Evolutionary conservation across 92 coral and sea anemone genomes (phyloP).

Genomic region (Phenganax marumi): DNA sequence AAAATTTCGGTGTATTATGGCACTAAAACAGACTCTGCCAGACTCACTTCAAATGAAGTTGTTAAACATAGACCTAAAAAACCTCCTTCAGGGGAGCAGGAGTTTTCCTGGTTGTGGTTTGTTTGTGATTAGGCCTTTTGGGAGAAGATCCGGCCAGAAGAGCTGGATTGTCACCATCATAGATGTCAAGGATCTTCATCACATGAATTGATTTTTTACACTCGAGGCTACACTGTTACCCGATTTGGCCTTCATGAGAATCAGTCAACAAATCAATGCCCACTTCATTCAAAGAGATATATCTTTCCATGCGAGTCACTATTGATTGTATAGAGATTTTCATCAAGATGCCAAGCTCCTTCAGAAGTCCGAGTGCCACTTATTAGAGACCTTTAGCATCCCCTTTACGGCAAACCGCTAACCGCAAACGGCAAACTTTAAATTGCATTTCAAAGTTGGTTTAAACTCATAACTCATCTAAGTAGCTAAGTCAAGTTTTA

Average conservation of each 20-base stretch:
- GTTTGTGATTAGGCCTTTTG: conserved; percentile 50
- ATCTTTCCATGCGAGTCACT: conserved; percentile 56
- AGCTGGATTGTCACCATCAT: conserved; percentile 59
- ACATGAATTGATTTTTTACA: conserved; percentile 67
- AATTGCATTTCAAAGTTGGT: too few species aligned
- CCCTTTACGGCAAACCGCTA: too few species aligned
- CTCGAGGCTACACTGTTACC: conserved; percentile 41
- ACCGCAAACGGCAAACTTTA: too few species aligned
- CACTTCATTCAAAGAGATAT: conserved; percentile 43
- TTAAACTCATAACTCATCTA: too few species aligned
- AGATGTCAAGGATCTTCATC: conserved; percentile 55
- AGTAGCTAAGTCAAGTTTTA: too few species aligned
- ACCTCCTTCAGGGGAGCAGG: conserved; percentile 58
- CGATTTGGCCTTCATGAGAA: conserved; percentile 61
- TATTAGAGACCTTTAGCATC: too few species aligned
- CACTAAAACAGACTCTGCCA: conserved; percentile 48
- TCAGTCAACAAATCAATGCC: conserved; percentile 60
- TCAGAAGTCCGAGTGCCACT: conserved; percentile 62
- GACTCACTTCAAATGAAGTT: conserved; percentile 32
- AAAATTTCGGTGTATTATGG: conserved; percentile 56
- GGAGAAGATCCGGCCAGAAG: conserved; percentile 59
- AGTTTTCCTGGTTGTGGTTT: conserved; percentile 55
- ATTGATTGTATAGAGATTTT: conserved; percentile 67
- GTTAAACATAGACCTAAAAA: conserved; percentile 63
- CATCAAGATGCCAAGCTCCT: conserved; percentile 60